Percentiles rank a stretch among this genome's conserved stretches.
Evolutionary conservation across 2,888 invertebrate genomes (phyloP).

Genomic region (Hyposoter dolosus): DNA sequence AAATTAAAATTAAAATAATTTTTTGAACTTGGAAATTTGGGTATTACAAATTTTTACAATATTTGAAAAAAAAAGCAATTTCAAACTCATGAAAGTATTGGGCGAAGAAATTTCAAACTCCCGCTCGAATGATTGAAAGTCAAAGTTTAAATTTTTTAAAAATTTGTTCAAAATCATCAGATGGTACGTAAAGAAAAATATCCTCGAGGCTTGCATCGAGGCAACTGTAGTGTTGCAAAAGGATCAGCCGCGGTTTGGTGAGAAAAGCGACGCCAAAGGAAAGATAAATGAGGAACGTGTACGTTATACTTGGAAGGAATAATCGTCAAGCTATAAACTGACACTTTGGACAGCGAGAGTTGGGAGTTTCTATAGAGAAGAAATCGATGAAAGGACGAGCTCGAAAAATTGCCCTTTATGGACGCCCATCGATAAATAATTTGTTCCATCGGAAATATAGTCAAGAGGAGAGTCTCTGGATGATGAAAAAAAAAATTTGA

Average conservation of each 20-base stretch:
- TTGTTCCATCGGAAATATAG: neutral
- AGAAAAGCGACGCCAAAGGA: neutral
- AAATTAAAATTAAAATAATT: too few species aligned
- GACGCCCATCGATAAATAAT: constrained; percentile 50
- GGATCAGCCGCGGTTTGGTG: neutral
- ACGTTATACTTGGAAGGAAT: neutral
- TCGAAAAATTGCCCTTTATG: neutral
- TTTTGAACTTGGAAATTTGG: too few species aligned
- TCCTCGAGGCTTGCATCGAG: neutral
- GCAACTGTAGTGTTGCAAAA: neutral
- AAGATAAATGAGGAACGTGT: neutral
- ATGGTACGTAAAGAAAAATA: neutral
- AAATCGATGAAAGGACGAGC: constrained; percentile 1
- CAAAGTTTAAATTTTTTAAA: too few species aligned
- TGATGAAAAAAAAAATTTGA: constrained; percentile 18
- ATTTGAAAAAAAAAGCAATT: too few species aligned
- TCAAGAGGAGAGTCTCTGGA: neutral
- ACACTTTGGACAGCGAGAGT: neutral
- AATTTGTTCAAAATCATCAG: neutral
- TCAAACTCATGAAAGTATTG: too few species aligned
- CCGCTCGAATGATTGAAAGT: too few species aligned
- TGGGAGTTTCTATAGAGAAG: neutral
- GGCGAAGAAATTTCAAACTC: too few species aligned
- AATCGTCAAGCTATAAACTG: neutral
- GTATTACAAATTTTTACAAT: too few species aligned